Base-by-base conservation (phyloP, 2,113 vertebrate species). In the Lethenteron camtschaticum region DNA sequence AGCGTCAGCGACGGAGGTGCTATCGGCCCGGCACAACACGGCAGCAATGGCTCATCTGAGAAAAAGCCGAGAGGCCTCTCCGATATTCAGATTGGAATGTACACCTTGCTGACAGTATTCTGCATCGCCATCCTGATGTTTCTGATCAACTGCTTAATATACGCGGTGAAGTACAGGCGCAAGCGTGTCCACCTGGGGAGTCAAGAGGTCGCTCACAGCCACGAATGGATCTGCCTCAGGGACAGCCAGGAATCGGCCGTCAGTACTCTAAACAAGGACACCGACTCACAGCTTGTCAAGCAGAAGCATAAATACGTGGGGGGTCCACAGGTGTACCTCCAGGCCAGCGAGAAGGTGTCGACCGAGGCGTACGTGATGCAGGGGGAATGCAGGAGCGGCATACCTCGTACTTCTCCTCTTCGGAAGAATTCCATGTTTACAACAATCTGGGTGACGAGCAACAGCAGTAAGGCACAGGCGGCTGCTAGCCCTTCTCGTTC, bases 211-310 rank as follows among this genome's bases (percentile, higher is more conserved):
- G 79, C 79, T 0, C 81, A 81, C 13, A 81, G 81, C 68, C 84
- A 83, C 75, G 83, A 84, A 76, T 85, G 84, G 84, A 81, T 85
- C 60, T 85, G 84, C 82, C 66, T 85, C 76, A 92, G 96, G 94
- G 0, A 41, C 1, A 41, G 41, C 6, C 41, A 41, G 41, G 41
- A 41, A 41, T 41, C 41, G 41, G 41, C 41, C 41, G 41, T 41
- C 41, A 41, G 41, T 41, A 41, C 41, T 41, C 41, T 41, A 41
- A 41, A 41, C 41, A 41, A 41, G 41, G 41, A 41, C 41, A 41
- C 41, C 6, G 6, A 41, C 41, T 41, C 41, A 41, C 41, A 41
- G 41, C 41, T 41, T 7, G 41, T 6, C 41, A 41, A 41, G 41
- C 41, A 41, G 41, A 41, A 41, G 41, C 41, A 41, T 41, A 41